Evolutionary conservation across 2,888 invertebrate species (phyloP).

Genomic region (Drosophila nr. perissopoda): DNA sequence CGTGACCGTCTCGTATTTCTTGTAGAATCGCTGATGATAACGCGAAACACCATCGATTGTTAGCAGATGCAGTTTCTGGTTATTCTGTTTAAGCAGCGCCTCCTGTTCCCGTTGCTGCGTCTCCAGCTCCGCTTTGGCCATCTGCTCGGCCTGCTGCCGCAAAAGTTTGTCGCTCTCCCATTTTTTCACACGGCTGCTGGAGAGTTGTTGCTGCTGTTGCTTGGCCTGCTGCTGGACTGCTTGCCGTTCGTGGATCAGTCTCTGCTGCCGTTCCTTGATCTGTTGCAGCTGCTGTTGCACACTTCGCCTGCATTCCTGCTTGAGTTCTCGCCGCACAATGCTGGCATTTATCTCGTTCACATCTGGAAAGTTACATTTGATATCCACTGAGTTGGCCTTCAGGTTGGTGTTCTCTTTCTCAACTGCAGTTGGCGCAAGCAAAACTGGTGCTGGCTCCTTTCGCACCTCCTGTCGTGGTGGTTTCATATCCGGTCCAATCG

Average conservation of each 20-base stretch:
- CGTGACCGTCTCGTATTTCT: slow-evolving; percentile 87
- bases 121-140: slow-evolving; percentile 63
- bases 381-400: slow-evolving; percentile 22
- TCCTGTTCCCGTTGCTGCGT: slow-evolving; percentile 69
- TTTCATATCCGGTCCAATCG: slow-evolving; percentile 75
- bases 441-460: neutral
- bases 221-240: neutral
- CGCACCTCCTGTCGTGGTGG: slow-evolving; percentile 11
- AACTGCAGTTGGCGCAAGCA: neutral
- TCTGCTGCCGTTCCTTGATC: slow-evolving; percentile 51
- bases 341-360: slow-evolving; percentile 65
- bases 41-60: slow-evolving; percentile 87
- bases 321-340: slow-evolving; percentile 68
- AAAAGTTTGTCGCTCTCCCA: slow-evolving; percentile 65
- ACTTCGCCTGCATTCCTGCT: slow-evolving; percentile 67
- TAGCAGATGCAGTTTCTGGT: slow-evolving; percentile 73
- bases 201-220: slow-evolving; percentile 36
- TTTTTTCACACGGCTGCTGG: slow-evolving; percentile 46
- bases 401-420: too few species aligned
- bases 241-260: slow-evolving; percentile 2
- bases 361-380: slow-evolving; percentile 52
- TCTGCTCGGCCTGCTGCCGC: slow-evolving; percentile 72
- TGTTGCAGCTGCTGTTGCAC: slow-evolving; percentile 50
- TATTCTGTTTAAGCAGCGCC: slow-evolving; percentile 64
- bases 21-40: slow-evolving; percentile 87